A percentile compares a stretch with the other conserved stretches of the same genome.
Evolutionary conservation across 2,888 invertebrate genomes (phyloP).

Genomic region (Lochmaea capreae): DNA sequence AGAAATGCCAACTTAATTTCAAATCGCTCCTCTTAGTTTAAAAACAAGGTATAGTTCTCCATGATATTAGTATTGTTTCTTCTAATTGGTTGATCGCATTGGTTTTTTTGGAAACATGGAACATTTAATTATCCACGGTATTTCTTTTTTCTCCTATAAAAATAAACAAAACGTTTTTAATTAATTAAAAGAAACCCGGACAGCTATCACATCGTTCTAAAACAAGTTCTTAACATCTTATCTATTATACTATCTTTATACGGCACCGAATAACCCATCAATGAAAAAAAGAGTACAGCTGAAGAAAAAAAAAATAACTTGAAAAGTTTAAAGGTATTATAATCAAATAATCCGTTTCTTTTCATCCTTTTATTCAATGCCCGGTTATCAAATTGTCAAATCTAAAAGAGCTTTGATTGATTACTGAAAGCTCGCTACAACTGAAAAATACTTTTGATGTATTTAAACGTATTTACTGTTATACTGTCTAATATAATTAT

Average conservation of each 20-base stretch:
- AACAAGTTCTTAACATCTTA: constrained; percentile 35
- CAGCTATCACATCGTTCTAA: constrained; percentile 31
- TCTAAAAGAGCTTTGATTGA: constrained; percentile 11
- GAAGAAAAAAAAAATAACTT: constrained; percentile 2
- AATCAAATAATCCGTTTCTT: constrained; percentile 24
- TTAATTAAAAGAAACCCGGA: constrained; percentile 36
- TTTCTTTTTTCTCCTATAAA: constrained; percentile 8
- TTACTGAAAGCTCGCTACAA: constrained; percentile 15
- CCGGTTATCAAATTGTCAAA: constrained; percentile 20
- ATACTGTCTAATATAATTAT: not conserved
- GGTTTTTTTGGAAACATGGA: not conserved
- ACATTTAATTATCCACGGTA: not conserved
- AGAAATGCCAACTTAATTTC: too few relatives aligned
- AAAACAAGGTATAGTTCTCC: too few relatives aligned
- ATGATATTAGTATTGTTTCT: too few relatives aligned
- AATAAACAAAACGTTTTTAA: constrained; percentile 22
- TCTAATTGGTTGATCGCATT: not conserved
- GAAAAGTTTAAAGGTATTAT: constrained; percentile 26
- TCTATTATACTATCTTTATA: constrained; percentile 36
- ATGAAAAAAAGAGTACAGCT: constrained; percentile 21
- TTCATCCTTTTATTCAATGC: constrained; percentile 19
- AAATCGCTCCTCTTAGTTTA: too few relatives aligned
- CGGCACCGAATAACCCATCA: constrained; percentile 31
- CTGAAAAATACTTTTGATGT: constrained; percentile 3
- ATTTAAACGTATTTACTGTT: constrained; percentile 5